phyloP scores from a whole-genome alignment of 2,888 invertebrate genomes.

The Mactromeris polynyma region DNA sequence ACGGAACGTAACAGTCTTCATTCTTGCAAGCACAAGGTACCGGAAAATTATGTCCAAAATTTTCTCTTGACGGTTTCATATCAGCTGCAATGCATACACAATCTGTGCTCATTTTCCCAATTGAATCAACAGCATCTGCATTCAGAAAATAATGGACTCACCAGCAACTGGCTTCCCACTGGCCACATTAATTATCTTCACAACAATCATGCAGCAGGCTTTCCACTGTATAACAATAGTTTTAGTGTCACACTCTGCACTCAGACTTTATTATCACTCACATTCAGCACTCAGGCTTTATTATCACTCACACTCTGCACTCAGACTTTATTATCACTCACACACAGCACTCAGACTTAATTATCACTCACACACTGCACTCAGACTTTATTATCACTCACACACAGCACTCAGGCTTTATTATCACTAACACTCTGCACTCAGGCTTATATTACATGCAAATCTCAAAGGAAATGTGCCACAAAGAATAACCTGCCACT shows the following conservation, averaged over 20 bases:
- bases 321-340: neutral
- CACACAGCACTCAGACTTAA: too few relatives aligned
- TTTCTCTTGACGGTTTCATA: conserved; percentile 7
- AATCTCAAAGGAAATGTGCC: too few relatives aligned
- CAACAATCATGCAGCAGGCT: conserved; percentile 1
- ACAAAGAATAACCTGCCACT: too few relatives aligned
- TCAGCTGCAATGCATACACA: conserved; percentile 17
- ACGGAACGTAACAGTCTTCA: conserved; percentile 11
- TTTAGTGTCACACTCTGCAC: too few relatives aligned
- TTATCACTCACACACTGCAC: too few relatives aligned
- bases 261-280: neutral
- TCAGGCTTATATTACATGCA: too few relatives aligned
- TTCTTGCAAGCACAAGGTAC: conserved; percentile 8
- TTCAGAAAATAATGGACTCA: neutral
- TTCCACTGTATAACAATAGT: neutral
- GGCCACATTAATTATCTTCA: neutral
- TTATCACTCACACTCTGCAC: too few relatives aligned
- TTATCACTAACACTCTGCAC: too few relatives aligned
- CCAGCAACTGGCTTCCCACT: neutral
- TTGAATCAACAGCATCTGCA: neutral
- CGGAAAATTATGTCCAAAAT: neutral
- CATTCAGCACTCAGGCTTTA: too few relatives aligned
- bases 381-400: too few relatives aligned
- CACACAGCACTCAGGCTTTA: too few relatives aligned
- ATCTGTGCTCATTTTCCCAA: neutral